Evolutionary conservation across 2,797 vertebrate species (phyloP).

Genomic region (Delichon dasypus): DNA sequence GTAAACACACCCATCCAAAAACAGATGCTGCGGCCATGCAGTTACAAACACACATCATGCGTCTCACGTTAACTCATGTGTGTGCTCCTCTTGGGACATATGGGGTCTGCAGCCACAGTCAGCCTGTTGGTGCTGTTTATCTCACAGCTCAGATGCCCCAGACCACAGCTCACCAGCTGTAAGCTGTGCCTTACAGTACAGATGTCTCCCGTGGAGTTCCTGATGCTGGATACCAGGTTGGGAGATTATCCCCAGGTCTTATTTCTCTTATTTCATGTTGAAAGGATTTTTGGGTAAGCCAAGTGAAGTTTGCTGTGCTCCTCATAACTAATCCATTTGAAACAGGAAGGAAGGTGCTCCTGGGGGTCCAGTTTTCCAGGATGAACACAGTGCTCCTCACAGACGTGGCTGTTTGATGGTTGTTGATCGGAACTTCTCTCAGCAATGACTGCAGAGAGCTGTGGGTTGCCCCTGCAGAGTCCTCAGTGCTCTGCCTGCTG

Average conservation of each 20-base stretch:
- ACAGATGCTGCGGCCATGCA: background rate
- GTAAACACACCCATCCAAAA: background rate
- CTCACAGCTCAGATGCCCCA: background rate
- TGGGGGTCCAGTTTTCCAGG: background rate
- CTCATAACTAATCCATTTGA: background rate
- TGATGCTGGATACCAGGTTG: background rate
- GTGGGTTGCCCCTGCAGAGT: background rate
- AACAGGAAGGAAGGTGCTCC: background rate
- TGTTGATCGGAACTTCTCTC: background rate
- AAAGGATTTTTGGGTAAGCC: background rate
- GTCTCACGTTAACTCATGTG: fast-evolving
- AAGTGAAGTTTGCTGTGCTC: background rate
- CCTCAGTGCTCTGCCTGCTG: background rate
- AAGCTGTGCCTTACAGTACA: too few species aligned
- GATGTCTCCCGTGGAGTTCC: background rate
- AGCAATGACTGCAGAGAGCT: background rate
- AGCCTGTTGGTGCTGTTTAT: background rate
- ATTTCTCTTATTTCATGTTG: background rate
- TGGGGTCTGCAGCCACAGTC: fast-evolving
- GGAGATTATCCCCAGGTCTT: background rate
- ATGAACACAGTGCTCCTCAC: background rate
- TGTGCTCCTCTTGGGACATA: background rate
- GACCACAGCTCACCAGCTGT: background rate
- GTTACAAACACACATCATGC: background rate
- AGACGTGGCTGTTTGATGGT: background rate